Percentiles rank a stretch among this genome's conserved stretches.
Conservation (phyloP, 2,888 invertebrate species). For the Lomographa bimaculata region DNA sequence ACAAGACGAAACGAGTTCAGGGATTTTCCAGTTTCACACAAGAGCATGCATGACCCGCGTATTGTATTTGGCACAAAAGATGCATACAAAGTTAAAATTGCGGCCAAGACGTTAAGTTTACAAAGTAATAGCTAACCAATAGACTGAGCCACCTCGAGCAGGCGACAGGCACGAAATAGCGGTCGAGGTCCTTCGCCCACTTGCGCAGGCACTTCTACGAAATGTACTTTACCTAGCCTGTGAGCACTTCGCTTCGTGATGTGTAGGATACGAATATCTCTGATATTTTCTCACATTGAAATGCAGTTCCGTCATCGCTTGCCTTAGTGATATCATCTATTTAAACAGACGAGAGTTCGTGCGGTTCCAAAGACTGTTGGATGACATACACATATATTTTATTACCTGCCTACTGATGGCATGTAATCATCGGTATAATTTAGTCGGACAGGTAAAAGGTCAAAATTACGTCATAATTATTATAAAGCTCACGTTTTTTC, state of each 20-base stretch:
- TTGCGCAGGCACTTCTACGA: slow-evolving; percentile 41
- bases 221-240: too few relatives aligned
- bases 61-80: slow-evolving; percentile 23
- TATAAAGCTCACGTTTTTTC: too few relatives aligned
- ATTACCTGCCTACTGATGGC: slow-evolving; percentile 18
- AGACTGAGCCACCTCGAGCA: slow-evolving; percentile 23
- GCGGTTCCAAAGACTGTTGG: slow-evolving; percentile 38
- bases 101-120: slow-evolving; percentile 18
- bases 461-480: slow-evolving; percentile 10
- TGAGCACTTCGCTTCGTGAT: slow-evolving; percentile 34
- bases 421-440: slow-evolving; percentile 12
- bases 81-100: slow-evolving; percentile 23
- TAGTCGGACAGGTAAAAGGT: slow-evolving; percentile 13
- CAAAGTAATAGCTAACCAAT: slow-evolving; percentile 14
- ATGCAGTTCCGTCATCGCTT: slow-evolving; percentile 52
- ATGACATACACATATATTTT: slow-evolving; percentile 35
- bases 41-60: slow-evolving; percentile 19
- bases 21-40: slow-evolving; percentile 22
- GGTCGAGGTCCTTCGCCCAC: slow-evolving; percentile 71
- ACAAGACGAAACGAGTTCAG: slow-evolving; percentile 18
- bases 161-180: slow-evolving; percentile 61
- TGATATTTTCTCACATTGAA: slow-evolving; percentile 45
- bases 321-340: slow-evolving; percentile 58
- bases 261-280: slow-evolving; percentile 34
- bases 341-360: slow-evolving; percentile 43